Conservation (phyloP, 2,113 vertebrate genomes). For the Corythoichthys intestinalis region DNA sequence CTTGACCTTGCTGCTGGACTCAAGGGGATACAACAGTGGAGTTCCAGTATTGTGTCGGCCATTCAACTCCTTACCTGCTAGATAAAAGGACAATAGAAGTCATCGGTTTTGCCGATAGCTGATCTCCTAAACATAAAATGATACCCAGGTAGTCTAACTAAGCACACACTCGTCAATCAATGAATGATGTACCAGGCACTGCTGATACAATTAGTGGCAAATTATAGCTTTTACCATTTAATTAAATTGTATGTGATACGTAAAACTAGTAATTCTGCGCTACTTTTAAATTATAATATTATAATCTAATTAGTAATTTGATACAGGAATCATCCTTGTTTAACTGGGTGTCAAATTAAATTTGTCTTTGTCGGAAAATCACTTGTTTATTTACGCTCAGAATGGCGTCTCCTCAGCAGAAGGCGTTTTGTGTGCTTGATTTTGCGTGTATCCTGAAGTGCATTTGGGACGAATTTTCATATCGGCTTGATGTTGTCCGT, state of each 20-base stretch:
- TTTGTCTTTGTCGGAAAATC: too few relatives aligned
- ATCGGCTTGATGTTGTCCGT: too few relatives aligned
- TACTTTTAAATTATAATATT: background rate
- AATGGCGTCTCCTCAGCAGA: too few relatives aligned
- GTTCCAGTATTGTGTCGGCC: constrained; percentile 14
- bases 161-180: background rate
- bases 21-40: constrained; percentile 14
- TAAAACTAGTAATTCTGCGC: background rate
- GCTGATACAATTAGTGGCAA: background rate
- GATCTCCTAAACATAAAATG: background rate
- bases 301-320: too few relatives aligned
- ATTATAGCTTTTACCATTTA: background rate
- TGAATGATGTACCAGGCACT: background rate
- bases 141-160: constrained; percentile 14
- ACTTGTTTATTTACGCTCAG: too few relatives aligned
- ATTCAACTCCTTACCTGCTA: constrained; percentile 6
- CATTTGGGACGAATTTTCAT: too few relatives aligned
- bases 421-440: too few relatives aligned
- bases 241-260: background rate
- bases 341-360: too few relatives aligned
- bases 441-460: too few relatives aligned
- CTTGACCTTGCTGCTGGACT: constrained; percentile 45
- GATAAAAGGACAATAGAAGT: constrained; percentile 15
- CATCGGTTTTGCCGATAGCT: background rate
- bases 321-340: too few relatives aligned